Percentiles rank a stretch among this genome's conserved stretches.
These are phyloP conservation scores for Eulemur rubriventer DNA, from an alignment of 2,797 vertebrate species.

Conservation along the genomic window DNA sequence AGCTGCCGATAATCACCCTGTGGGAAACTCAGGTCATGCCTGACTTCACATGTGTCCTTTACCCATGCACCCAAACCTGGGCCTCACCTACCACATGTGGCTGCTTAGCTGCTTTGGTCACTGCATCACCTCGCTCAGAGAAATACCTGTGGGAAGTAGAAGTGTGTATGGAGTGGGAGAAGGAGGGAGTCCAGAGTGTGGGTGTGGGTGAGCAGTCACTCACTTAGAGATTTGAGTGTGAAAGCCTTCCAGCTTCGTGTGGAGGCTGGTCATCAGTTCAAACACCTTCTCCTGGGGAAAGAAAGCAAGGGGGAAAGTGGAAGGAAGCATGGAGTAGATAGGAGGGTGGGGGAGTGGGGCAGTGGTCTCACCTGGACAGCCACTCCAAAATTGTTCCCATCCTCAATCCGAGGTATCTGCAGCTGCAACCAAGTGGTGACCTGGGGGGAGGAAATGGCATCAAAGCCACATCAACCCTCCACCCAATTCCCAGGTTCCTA, in stretches of 20 bases:
- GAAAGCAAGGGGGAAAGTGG: neutral
- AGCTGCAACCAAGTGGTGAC: constrained; percentile 95
- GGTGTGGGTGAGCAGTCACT: constrained; percentile 60
- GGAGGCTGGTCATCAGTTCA: constrained; percentile 91
- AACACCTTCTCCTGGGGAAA: constrained; percentile 93
- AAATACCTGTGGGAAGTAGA: constrained; percentile 88
- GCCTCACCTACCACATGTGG: constrained; percentile 91
- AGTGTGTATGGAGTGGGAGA: neutral
- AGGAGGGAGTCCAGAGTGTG: neutral
- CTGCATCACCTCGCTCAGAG: constrained; percentile 93
- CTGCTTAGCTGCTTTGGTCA: constrained; percentile 93
- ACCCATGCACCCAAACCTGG: neutral
- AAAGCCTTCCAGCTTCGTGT: constrained; percentile 92
- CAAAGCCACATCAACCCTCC: neutral
- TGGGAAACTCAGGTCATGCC: constrained; percentile 28
- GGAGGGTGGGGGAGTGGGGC: neutral
- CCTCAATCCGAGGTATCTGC: constrained; percentile 93
- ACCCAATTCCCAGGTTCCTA: neutral
- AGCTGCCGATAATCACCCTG: constrained; percentile 94
- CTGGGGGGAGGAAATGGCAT: constrained; percentile 78
- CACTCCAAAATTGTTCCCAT: constrained; percentile 96
- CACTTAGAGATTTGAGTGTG: constrained; percentile 95
- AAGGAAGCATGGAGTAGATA: neutral
- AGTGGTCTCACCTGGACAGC: constrained; percentile 90
- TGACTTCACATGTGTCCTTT: neutral